These are phyloP conservation scores for Stichopus horrens DNA, from an alignment of 53 echinoderm and acorn worm species.

Conservation along the genomic window DNA sequence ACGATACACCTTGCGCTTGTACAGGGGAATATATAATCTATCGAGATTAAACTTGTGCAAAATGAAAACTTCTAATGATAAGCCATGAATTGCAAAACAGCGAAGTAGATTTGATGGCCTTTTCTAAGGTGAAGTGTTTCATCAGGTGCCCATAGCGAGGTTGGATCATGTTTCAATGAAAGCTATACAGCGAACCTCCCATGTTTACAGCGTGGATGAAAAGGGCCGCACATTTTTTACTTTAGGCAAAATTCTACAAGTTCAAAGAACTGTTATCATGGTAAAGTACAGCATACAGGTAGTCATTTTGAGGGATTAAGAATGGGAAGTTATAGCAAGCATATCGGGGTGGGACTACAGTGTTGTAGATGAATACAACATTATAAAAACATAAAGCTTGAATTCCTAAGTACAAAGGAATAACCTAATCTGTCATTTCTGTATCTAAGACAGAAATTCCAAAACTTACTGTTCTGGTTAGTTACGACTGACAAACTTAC, in stretches of 20 bases:
- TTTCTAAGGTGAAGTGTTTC: not conserved
- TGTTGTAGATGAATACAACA: too few species aligned
- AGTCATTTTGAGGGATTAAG: too few species aligned
- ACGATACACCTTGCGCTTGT: not conserved
- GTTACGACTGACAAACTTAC: too few species aligned
- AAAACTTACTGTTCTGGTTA: too few species aligned
- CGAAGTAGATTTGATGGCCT: not conserved
- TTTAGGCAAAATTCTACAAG: not conserved
- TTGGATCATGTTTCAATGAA: not conserved
- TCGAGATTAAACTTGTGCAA: not conserved
- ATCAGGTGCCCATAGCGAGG: not conserved
- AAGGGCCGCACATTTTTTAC: not conserved
- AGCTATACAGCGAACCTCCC: not conserved
- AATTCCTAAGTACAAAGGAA: too few species aligned
- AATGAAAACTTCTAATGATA: not conserved
- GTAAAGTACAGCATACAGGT: too few species aligned
- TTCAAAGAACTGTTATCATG: not conserved
- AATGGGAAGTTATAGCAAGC: too few species aligned
- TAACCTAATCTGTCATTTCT: too few species aligned
- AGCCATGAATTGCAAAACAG: not conserved
- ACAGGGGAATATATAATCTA: not conserved
- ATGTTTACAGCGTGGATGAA: not conserved
- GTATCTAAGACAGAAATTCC: too few species aligned
- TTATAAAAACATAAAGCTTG: too few species aligned
- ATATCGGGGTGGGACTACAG: too few species aligned